A percentile compares a stretch with the other conserved stretches of the same genome.
Conservation (phyloP, 2,113 vertebrate species). For the Gallinago undulata region DNA sequence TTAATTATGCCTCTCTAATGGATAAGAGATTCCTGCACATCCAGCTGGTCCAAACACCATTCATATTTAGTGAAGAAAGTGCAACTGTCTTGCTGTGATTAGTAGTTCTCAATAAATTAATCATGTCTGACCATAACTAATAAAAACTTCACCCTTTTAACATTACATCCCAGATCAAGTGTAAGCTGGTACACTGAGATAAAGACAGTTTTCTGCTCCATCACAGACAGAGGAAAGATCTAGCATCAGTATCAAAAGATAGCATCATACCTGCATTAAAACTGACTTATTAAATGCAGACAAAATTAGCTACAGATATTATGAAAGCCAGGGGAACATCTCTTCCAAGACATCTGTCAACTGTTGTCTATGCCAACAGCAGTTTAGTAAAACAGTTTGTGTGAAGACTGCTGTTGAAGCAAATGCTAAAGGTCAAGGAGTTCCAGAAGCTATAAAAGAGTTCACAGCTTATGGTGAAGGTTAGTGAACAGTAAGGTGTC, state of each 20-base stretch:
- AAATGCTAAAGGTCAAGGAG: not conserved
- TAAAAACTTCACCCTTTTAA: not conserved
- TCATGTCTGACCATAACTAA: not conserved
- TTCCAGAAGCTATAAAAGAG: not conserved
- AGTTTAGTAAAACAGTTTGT: not conserved
- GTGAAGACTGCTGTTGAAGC: not conserved
- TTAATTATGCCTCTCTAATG: not conserved
- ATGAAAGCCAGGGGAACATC: not conserved
- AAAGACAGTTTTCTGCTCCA: not conserved
- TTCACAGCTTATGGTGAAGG: not conserved
- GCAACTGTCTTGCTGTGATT: not conserved
- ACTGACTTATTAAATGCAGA: not conserved
- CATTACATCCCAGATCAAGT: not conserved
- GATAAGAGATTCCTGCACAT: not conserved
- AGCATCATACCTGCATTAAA: not conserved
- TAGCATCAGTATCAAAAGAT: not conserved
- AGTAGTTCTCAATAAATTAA: not conserved
- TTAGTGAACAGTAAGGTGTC: not conserved
- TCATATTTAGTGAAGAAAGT: not conserved
- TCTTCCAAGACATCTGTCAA: not conserved
- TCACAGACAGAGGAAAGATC: not conserved
- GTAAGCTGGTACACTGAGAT: not conserved
- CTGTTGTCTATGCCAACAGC: not conserved
- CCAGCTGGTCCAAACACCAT: not conserved
- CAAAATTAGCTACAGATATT: not conserved